Evolutionary conservation across 2,888 invertebrate genomes (phyloP).

Genomic region (Vannuccia rotundouncinata): DNA sequence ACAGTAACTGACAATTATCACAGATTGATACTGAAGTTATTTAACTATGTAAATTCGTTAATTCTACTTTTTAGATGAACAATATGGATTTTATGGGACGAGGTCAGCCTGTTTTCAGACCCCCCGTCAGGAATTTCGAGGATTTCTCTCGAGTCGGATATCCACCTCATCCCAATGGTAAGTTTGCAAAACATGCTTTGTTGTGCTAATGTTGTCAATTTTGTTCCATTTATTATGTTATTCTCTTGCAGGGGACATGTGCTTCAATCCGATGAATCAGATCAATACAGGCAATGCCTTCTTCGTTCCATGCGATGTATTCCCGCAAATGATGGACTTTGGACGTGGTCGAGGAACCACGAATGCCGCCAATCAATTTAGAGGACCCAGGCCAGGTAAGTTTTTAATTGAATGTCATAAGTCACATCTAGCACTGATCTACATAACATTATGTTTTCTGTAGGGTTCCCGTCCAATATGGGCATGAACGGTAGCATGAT

Average conservation of each 20-base stretch:
- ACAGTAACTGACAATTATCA: too few relatives aligned
- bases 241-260: background rate
- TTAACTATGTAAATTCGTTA: too few relatives aligned
- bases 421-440: background rate
- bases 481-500: background rate
- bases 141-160: constrained; percentile 9
- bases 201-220: too few relatives aligned
- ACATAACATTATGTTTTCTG: background rate
- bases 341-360: background rate
- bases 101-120: background rate
- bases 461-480: constrained; percentile 1
- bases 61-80: background rate
- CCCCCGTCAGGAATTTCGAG: constrained; percentile 4
- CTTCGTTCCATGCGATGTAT: background rate
- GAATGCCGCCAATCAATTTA: background rate
- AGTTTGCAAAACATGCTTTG: too few relatives aligned
- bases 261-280: constrained; percentile 2
- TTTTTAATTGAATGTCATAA: background rate
- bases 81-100: constrained; percentile 20
- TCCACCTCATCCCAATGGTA: constrained; percentile 4
- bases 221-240: too few relatives aligned
- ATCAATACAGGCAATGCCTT: constrained; percentile 2
- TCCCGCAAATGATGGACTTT: constrained; percentile 17
- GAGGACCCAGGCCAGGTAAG: background rate
- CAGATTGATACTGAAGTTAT: too few relatives aligned